Evolutionary conservation across 2,888 invertebrate genomes (phyloP), one percentile per base, ranked within the genome.

Genomic region (Lysandra coridon): DNA sequence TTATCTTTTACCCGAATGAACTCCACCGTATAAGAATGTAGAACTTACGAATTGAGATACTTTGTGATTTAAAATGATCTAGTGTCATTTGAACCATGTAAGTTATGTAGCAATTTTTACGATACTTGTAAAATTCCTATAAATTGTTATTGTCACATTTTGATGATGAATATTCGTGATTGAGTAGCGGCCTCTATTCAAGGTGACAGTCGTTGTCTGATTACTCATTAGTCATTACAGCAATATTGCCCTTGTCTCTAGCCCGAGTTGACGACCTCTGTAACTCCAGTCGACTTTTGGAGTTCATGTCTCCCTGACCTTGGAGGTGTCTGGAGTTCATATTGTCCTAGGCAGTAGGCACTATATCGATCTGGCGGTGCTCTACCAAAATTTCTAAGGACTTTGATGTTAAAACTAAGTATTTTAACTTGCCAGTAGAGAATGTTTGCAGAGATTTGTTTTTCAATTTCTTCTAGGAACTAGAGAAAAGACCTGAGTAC

Each of bases 231-330:
- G 23, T 23, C 23, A 23, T 23, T 23, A 69, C 12, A 69, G 4
- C 12, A 69, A 33, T 14, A 10, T 69, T 69, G 69, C 69, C 69
- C 69, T 69, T 69, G 69, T 33, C 33, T 69, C 69, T 69, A 37
- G 14, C 33, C 69, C 5, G 33, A 69, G 69, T 69, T 69, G 69
- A 69, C 30, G 33, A 69, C 69, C 69, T 14, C 30, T 69, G 5
- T 33, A 69, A 69, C 37, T 69, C 33, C 69, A 69, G 14, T 69
- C 12, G 69, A 69, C 69, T 69, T 69, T 69, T 69, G 69, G 69
- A 69, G 69, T 69, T 69, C 69, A 69, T 69, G 69, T 64, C 64
- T 64, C 30, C 64, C 69, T 69, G 69, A 69, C 69, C 69, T 69
- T 69, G 10, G 69, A 69, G 69, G 69, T 69, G 33, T 69, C 33